Base-by-base conservation (phyloP, 2,797 vertebrate genomes). In the Leptatherina wallacei region DNA sequence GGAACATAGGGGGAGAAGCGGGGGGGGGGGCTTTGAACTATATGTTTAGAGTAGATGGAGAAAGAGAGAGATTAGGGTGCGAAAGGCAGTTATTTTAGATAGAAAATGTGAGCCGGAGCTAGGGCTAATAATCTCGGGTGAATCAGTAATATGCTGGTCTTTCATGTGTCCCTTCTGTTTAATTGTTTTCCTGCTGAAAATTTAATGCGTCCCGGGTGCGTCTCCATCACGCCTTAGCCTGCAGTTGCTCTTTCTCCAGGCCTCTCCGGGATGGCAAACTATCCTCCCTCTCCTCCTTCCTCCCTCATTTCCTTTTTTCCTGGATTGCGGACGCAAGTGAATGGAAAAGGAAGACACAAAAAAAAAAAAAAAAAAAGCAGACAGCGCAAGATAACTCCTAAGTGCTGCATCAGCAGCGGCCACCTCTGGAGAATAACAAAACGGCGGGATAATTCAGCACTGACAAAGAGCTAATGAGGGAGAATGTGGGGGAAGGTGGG, bases 11-110 rank as follows among this genome's bases (percentile, higher is more conserved):
- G 80, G 80, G 84, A 80, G 87, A 80, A 77, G 75, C 51, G 44
- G 56, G 62, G 58, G 44, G 38, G 68, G 69, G 80, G 77, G 73
- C 82, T 90, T 90, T 90, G 84, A 90, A 90, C 85, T 85, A 67
- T 57, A 58, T 65, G 71, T 81, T 82, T 74, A 56, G 77, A 83
- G 77, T 51, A 60, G 55, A 80, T 1, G 11, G 52, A 40, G 68
- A 44, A 61, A 69, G 63, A 77, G 61, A 63, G 68, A 74, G 85
- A 90, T 85, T 83, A 88, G 69, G 5, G 42, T 65, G 73, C 18
- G 8, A n/a, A 36, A 67, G 68, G 51, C 36, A 75, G 61, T 68
- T 80, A 77, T 80, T 89, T 86, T 35, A 76, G 73, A 79, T 76
- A 3, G 22, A 38, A 64, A 83, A 82, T 81, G 68, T 73, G 78